Percentiles rank a stretch among this genome's conserved stretches.
These are phyloP conservation scores for Heterohyrax brucei DNA, from an alignment of 2,797 vertebrate species.

Conservation along the genomic window DNA sequence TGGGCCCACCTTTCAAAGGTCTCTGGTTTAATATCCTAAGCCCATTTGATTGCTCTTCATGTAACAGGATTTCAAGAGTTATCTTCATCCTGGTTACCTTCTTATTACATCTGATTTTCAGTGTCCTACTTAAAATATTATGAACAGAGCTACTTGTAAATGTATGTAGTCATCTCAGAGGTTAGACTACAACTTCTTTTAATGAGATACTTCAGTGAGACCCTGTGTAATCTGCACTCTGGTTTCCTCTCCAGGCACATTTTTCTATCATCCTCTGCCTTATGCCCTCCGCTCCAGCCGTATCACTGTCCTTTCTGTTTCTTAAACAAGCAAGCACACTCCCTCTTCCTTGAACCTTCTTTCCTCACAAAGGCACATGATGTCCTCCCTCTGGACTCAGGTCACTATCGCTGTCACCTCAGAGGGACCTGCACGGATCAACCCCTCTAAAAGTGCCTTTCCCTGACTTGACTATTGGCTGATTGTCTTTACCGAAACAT, in stretches of 20 bases:
- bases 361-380: neutral
- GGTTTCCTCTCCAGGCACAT: neutral
- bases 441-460: neutral
- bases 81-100: neutral
- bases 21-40: constrained; percentile 1
- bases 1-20: neutral
- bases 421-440: neutral
- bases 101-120: neutral
- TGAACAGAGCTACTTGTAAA: neutral
- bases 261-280: neutral
- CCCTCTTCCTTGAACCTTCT: neutral
- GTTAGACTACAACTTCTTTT: neutral
- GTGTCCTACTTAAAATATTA: neutral
- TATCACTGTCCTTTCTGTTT: neutral
- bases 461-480: accelerated
- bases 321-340: neutral
- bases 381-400: neutral
- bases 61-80: neutral
- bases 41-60: neutral
- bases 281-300: neutral
- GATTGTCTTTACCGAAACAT: neutral
- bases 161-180: neutral
- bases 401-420: neutral
- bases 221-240: neutral
- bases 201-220: neutral